These are phyloP conservation scores for Caenorhabditis inopinata DNA, from an alignment of 1,140 invertebrate genomes.

Conservation along the genomic window DNA sequence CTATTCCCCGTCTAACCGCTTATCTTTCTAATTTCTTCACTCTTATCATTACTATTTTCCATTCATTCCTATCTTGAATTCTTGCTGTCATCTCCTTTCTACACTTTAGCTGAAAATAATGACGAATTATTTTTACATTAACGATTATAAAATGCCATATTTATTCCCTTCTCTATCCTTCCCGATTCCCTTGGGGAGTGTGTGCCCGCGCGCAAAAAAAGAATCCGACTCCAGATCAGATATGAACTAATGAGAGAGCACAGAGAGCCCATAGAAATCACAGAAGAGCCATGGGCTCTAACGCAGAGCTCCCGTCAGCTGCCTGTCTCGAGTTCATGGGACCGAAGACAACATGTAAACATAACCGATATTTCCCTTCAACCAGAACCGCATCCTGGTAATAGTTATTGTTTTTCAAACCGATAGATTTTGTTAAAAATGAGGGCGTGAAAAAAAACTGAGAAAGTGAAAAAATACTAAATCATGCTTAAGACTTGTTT, in stretches of 20 bases:
- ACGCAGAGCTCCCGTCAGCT: background rate
- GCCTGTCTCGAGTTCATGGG: constrained; percentile 6
- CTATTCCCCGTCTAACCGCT: background rate
- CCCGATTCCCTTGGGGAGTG: background rate
- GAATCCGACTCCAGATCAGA: background rate
- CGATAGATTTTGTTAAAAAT: background rate
- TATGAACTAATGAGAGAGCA: background rate
- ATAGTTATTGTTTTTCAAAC: background rate
- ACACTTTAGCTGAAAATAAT: background rate
- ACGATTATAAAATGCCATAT: too few relatives aligned
- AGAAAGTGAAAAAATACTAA: too few relatives aligned
- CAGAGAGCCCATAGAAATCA: background rate
- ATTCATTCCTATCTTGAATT: background rate
- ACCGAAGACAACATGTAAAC: constrained; percentile 16
- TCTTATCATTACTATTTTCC: background rate
- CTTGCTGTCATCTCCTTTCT: too few relatives aligned
- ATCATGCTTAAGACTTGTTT: too few relatives aligned
- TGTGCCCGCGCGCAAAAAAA: background rate
- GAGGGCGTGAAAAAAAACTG: too few relatives aligned
- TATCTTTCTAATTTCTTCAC: too few relatives aligned
- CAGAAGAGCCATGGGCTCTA: background rate
- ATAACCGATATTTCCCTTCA: background rate
- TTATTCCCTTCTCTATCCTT: background rate
- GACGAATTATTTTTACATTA: background rate
- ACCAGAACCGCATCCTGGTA: too few relatives aligned